Base-by-base conservation (phyloP, 1,140 invertebrate genomes). In the Metaphire vulgaris region DNA sequence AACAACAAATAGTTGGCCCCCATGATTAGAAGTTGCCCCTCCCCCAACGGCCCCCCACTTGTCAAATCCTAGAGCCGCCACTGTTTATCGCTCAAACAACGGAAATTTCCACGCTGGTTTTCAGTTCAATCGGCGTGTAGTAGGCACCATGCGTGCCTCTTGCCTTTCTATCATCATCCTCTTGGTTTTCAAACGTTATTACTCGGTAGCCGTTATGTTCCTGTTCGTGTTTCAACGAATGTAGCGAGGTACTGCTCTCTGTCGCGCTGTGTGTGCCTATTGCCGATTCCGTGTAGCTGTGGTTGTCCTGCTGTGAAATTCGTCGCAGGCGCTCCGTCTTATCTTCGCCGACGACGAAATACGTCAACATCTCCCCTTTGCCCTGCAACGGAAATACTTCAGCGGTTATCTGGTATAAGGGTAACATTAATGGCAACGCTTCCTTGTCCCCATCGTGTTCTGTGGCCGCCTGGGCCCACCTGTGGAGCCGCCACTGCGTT, bases 281-380 rank as follows among this genome's bases (percentile, higher is more conserved):
- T 56, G 41, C 41, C 6, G 41, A 56, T 21, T 56, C 41, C 21
- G 41, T 56, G 41, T 12, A 56, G 41, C 41, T 56, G 6, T 56
- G 41, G 21, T 21, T 56, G 41, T 56, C 41, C 6, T 12, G 6
- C 41, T 56, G 41, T 21, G 72, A 31, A 2, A 64, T 21, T 1
- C 69, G n/a, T 64, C 65, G 64, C 31, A 31, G 28, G n/a, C 81
- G 75, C 0, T 82, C 75, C 34, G 69, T 2, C 26, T 74, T 71
- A 26, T 84, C 80, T 74, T 85, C 83, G 16, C 74, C 78, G 30
- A 80, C 21, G 30, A 86, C 75, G 83, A 84, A 86, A 78, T 83
- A 85, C 0, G 85, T 86, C 29, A 80, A 77, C 66, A 84, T 30
- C 66, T 84, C 81, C 6, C 85, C 85, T 77, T 85, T 85, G 6